Evolutionary conservation across 2,797 vertebrate genomes (phyloP), one percentile per base, ranked within the genome.

Genomic region (Valencia hispanica): DNA sequence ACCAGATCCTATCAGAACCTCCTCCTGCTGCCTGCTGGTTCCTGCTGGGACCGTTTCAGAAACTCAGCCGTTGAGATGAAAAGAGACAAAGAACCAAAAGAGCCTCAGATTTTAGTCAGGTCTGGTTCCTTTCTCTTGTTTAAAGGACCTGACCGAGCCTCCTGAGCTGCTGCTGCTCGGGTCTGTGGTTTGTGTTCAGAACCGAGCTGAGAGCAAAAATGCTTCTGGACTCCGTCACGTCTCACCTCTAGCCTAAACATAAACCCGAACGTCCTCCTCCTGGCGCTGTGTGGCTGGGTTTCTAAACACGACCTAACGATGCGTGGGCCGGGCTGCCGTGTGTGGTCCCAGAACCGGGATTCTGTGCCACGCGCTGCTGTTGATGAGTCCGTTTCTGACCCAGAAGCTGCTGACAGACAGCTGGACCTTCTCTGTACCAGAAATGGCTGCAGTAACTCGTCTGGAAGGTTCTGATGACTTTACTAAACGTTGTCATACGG

Each of bases 241-340:
- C 20, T 50, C 72, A 74, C 78, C 41, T 70, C 18, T 0, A 18
- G 74, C 68, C 81, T 30, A 69, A 72, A 80, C 70, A 70, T 5
- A 0, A 18, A 72, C 70, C 81, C 30, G n/a, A 61, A 74, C 73
- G 53, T n/a, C n/a, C 59, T 63, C 30, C n/a, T 18, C 8, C 27
- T 48, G 72, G 66, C 48, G 27, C 66, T 50, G 43, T 18, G 17
- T 50, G 48, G 14, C 4, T 50, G 20, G 50, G 5, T 80, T 73
- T 30, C 15, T 18, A 63, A 63, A 63, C 59, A 63, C 30, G 15
- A 36, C 32, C 30, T 17, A 34, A 63, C 32, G 25, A 25, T 25
- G 36, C 8, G 32, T 36, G 59, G 59, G 32, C 43, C n/a, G 14
- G 41, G n/a, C n/a, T 8, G 17, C 66, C 9, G 41, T 47, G 66